Evolutionary conservation across 1,140 invertebrate species (phyloP).

Genomic region (Pseudomyrmex sp.): DNA sequence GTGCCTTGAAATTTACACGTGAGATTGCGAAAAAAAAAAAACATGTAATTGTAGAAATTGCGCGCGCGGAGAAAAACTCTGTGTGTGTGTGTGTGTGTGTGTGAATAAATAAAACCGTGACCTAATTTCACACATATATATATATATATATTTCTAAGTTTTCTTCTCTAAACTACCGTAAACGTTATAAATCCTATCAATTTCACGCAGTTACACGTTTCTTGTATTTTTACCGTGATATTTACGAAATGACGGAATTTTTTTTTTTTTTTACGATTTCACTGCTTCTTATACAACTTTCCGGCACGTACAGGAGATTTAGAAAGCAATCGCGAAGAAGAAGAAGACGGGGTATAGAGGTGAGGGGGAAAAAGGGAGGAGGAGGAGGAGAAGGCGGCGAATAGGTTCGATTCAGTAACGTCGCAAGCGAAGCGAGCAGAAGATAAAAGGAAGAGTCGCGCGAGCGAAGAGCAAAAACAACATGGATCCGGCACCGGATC

Average conservation of each 20-base stretch:
- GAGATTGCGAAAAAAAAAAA: constrained; percentile 19
- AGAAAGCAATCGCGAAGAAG: constrained; percentile 64
- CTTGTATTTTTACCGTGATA: constrained; percentile 24
- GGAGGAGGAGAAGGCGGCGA: constrained; percentile 22
- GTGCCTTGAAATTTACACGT: background rate
- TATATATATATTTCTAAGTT: background rate
- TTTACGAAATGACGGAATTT: background rate
- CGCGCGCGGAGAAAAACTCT: background rate
- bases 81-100: too few relatives aligned
- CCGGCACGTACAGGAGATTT: constrained; percentile 68
- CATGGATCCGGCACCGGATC: constrained; percentile 76
- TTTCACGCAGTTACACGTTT: constrained; percentile 1
- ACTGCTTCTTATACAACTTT: constrained; percentile 32
- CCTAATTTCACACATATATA: too few relatives aligned
- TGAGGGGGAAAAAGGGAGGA: too few relatives aligned
- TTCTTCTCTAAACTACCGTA: background rate
- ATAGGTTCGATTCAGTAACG: constrained; percentile 72
- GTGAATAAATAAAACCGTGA: too few relatives aligned
- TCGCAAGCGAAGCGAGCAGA: constrained; percentile 74
- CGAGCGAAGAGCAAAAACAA: constrained; percentile 76
- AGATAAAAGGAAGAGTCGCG: constrained; percentile 70
- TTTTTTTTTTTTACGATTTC: constrained; percentile 18
- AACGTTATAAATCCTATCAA: constrained; percentile 26
- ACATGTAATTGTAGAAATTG: background rate
- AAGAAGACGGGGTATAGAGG: too few relatives aligned